phyloP scores from a whole-genome alignment of 1,140 invertebrate species.

The Temnothorax curvispinosus region DNA sequence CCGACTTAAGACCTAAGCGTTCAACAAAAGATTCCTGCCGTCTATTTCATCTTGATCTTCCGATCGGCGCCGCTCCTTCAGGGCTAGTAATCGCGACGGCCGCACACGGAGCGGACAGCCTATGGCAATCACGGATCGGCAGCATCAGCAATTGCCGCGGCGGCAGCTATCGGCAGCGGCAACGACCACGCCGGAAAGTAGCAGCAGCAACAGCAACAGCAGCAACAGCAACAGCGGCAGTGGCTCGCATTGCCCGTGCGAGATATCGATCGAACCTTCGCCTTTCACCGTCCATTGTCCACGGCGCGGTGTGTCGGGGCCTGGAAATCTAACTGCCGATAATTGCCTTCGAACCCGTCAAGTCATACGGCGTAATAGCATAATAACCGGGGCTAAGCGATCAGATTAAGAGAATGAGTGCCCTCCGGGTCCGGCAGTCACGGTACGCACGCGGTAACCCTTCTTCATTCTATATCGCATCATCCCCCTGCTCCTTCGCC shows the following conservation, averaged over 20 bases:
- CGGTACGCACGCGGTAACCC: conserved; percentile 41
- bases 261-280: conserved; percentile 80
- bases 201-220: conserved; percentile 7
- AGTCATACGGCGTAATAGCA: conserved; percentile 81
- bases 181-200: conserved; percentile 48
- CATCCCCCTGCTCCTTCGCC: neutral
- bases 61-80: conserved; percentile 53
- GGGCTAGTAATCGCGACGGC: conserved; percentile 62
- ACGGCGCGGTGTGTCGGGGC: conserved; percentile 68
- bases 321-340: conserved; percentile 81
- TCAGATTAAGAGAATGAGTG: conserved; percentile 79
- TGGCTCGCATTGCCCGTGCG: conserved; percentile 66
- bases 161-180: conserved; percentile 56
- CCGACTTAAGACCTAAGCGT: conserved; percentile 40
- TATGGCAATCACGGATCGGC: conserved; percentile 62
- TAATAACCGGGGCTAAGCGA: conserved; percentile 79
- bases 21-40: conserved; percentile 53
- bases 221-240: conserved; percentile 28
- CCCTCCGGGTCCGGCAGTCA: conserved; percentile 60
- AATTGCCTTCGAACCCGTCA: conserved; percentile 81
- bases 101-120: conserved; percentile 46
- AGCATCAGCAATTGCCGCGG: conserved; percentile 64
- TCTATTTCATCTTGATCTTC: conserved; percentile 64
- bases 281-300: conserved; percentile 83
- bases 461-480: conserved; percentile 33